Conservation (phyloP, 1,140 invertebrate genomes). For the Maconellicoccus hirsutus region DNA sequence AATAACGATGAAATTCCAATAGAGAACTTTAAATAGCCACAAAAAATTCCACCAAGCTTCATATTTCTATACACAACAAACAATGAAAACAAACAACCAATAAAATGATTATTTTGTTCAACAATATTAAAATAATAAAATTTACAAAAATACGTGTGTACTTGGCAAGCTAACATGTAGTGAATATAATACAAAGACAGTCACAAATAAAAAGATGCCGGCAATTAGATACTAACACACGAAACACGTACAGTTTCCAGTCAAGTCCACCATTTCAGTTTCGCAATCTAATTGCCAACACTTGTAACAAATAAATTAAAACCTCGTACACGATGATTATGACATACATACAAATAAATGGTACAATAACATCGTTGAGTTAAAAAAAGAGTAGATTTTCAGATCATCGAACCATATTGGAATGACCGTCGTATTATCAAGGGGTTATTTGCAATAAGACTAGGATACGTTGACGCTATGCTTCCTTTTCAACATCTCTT, state of each 20-base stretch:
- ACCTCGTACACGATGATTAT: background rate
- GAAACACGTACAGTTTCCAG: background rate
- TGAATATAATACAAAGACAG: background rate
- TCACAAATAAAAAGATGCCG: background rate
- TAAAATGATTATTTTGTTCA: conserved; percentile 10
- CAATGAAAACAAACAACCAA: background rate
- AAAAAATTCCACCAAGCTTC: no score
- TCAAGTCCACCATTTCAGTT: background rate
- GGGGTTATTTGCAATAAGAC: background rate
- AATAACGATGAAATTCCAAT: no score
- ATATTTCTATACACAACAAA: no score
- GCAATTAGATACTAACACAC: background rate
- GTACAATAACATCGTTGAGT: background rate
- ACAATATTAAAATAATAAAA: background rate
- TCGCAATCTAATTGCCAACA: background rate
- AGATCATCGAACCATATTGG: background rate
- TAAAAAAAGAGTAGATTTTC: background rate
- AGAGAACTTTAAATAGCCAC: no score
- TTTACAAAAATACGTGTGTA: conserved; percentile 8
- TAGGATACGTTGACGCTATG: background rate
- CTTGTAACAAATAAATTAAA: conserved; percentile 4
- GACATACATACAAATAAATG: background rate
- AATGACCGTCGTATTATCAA: no score
- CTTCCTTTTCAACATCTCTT: no score
- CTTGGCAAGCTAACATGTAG: conserved; percentile 1